Percentiles rank a stretch among this genome's conserved stretches.
phyloP scores from a whole-genome alignment of 2,113 vertebrate genomes.

The Naja naja region DNA sequence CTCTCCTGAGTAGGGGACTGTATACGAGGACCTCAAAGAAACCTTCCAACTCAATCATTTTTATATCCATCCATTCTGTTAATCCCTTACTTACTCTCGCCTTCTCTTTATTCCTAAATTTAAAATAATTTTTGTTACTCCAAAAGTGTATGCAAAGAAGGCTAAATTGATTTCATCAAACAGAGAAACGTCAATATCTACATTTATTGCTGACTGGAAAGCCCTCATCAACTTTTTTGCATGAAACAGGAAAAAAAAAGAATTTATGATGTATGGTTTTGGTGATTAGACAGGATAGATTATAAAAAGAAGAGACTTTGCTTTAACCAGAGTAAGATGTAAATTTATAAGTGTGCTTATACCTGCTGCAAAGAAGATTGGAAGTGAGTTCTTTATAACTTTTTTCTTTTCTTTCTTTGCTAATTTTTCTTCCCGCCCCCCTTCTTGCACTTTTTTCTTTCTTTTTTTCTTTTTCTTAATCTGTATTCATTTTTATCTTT shows the following conservation, averaged over 20 bases:
- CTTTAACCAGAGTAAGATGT: background rate
- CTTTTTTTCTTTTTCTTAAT: background rate
- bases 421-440: background rate
- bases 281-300: background rate
- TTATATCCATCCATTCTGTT: slow-evolving; percentile 6
- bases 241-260: background rate
- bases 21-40: background rate
- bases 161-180: background rate
- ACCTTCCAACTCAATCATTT: background rate
- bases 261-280: background rate
- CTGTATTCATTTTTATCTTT: background rate
- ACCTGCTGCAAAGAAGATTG: background rate
- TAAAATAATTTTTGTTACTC: slow-evolving; percentile 31
- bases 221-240: background rate
- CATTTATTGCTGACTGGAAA: background rate
- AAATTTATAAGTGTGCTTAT: background rate
- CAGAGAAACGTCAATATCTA: background rate
- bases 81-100: slow-evolving; percentile 17
- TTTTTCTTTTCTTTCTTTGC: background rate
- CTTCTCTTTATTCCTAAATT: slow-evolving; percentile 32
- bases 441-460: background rate
- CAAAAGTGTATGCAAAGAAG: accelerated
- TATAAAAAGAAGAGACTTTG: background rate
- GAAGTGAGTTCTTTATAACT: background rate
- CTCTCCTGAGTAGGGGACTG: background rate